Conservation (phyloP, 2,797 vertebrate genomes). For the Chaetophractus vellerosus region DNA sequence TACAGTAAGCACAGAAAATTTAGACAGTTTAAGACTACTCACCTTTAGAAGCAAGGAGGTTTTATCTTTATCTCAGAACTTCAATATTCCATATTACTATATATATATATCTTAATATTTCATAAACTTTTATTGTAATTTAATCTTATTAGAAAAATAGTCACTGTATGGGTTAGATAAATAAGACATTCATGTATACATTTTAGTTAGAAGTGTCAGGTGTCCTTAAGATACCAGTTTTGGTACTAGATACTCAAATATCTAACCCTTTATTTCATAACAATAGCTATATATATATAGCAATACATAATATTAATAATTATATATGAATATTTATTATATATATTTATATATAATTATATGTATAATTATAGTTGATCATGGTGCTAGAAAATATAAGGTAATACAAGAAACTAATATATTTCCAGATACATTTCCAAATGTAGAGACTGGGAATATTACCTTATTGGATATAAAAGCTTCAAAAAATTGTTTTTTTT, state of each 20-base stretch:
- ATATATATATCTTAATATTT: neutral
- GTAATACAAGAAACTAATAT: neutral
- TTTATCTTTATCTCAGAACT: neutral
- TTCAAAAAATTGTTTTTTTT: constrained; percentile 38
- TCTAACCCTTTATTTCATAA: neutral
- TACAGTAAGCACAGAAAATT: neutral
- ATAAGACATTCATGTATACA: neutral
- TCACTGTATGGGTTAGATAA: neutral
- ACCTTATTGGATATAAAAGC: constrained; percentile 23
- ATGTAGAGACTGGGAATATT: neutral
- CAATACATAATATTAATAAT: neutral
- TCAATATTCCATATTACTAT: neutral
- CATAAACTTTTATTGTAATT: neutral
- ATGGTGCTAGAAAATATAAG: neutral
- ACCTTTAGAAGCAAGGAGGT: neutral
- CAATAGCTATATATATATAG: neutral
- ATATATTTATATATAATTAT: neutral
- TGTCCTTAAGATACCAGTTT: neutral
- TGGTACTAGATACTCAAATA: constrained; percentile 16
- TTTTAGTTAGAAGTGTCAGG: neutral
- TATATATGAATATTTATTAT: neutral
- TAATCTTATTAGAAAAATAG: neutral
- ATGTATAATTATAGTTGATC: constrained; percentile 30
- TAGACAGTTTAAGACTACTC: neutral
- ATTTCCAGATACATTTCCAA: neutral